Base-by-base conservation (phyloP, 2,113 vertebrate genomes). In the Barnardius zonarius region DNA sequence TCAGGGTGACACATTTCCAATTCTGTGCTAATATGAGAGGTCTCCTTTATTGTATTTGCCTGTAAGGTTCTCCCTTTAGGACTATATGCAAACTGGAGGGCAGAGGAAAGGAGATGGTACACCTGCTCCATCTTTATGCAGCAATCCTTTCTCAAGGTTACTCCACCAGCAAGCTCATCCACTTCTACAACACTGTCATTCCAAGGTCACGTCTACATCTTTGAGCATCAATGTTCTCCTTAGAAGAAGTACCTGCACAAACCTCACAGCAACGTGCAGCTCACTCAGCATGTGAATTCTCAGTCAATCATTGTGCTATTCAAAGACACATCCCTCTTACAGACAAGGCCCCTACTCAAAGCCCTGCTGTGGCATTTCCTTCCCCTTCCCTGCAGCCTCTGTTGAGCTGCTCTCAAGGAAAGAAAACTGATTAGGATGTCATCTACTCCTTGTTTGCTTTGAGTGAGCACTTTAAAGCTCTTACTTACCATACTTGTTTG, bases 401-500 rank as follows among this genome's bases (percentile, higher is more conserved):
- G 33, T 2, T 67, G 39, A 87, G 67, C 78, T 74, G 80, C 81
- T 87, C 31, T 35, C 78, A 74, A 52, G 46, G 43, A 59, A 80
- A 86, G 19, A 33, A 46, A 66, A 68, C 20, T 52, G 66, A 62
- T 27, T 18, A 44, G 69, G 23, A 79, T 27, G 19, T 66, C 44
- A 64, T 16, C 62, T 55, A 43, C 28, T 37, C 57, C 33, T 5
- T 22, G 81, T 57, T 3, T 10, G 2, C 67, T 75, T 23, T 13
- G 6, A 52, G 44, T 20, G 55, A 76, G 57, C 17, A 41, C 46
- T 68, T 83, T 25, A 30, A 83, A 93, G 86, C 46, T 76, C 30
- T 24, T 37, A 48, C 98, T 98, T 86, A 99, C 99, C 99, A 52
- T 99, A 99, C 98, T 99, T 99, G 94, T 99, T 99, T 41, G 99